Percentiles rank a stretch among this genome's conserved stretches.
These are phyloP conservation scores for Eurystomus gularis DNA, from an alignment of 2,113 vertebrate genomes.

Conservation along the genomic window DNA sequence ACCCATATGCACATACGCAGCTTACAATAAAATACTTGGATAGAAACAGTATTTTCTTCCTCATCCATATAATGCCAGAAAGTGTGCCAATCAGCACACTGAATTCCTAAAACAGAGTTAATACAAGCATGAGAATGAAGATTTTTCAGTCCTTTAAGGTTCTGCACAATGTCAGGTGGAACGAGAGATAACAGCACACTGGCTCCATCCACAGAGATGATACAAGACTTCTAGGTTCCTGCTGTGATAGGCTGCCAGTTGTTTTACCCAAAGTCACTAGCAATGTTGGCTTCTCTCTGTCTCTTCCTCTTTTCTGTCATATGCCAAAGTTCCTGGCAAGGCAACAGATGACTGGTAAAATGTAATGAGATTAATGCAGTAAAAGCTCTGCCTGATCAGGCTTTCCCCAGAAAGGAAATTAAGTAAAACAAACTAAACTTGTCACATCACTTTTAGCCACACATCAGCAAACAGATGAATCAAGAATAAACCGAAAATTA, in stretches of 20 bases:
- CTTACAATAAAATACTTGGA: neutral
- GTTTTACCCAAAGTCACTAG: neutral
- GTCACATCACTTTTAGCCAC: neutral
- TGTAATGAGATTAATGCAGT: neutral
- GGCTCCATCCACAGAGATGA: neutral
- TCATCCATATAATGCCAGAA: neutral
- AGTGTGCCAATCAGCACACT: neutral
- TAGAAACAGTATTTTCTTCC: neutral
- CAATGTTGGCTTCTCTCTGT: neutral
- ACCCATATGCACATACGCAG: neutral
- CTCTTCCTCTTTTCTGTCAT: neutral
- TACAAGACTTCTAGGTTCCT: neutral
- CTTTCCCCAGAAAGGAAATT: neutral
- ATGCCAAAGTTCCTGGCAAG: neutral
- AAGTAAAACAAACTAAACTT: neutral
- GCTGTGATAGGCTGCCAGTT: neutral
- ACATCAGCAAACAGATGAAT: neutral
- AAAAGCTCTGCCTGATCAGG: neutral
- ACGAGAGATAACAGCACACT: fast-evolving
- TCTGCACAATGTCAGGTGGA: neutral
- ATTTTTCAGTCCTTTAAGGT: neutral
- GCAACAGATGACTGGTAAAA: neutral
- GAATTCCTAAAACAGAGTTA: neutral
- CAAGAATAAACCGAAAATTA: neutral
- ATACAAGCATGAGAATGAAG: neutral